Percentiles rank a stretch among this genome's conserved stretches.
phyloP scores from a whole-genome alignment of 2,888 invertebrate genomes.

The Pachliopta kotzebuea region DNA sequence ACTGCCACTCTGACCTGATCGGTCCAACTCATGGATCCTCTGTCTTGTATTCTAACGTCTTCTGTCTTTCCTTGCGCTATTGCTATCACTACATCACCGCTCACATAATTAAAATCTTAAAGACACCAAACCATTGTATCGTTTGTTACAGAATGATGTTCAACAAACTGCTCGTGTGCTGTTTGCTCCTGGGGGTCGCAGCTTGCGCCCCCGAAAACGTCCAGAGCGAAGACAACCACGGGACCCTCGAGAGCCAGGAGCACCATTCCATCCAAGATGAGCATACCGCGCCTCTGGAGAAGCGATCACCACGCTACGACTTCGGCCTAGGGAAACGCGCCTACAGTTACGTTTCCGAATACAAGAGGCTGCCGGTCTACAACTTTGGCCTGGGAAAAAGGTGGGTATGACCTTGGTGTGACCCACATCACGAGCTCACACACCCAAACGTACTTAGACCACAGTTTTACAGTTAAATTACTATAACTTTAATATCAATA shows the following conservation, averaged over 20 bases:
- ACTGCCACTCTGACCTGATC: no score
- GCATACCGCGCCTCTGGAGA: slow-evolving; percentile 49
- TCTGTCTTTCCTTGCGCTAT: no score
- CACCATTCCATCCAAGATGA: slow-evolving; percentile 36
- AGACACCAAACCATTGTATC: not conserved
- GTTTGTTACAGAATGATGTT: slow-evolving; percentile 67
- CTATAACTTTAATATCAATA: no score
- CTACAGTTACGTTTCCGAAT: slow-evolving; percentile 83
- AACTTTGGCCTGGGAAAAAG: slow-evolving; percentile 83
- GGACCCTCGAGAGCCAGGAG: slow-evolving; percentile 40
- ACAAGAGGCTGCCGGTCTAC: slow-evolving; percentile 81
- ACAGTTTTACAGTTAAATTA: no score
- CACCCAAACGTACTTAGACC: no score
- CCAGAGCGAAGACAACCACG: slow-evolving; percentile 45
- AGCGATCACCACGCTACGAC: slow-evolving; percentile 76
- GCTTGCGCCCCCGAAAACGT: slow-evolving; percentile 62
- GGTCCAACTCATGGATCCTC: no score
- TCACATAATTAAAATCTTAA: no score
- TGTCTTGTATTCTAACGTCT: no score
- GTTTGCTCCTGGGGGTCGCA: slow-evolving; percentile 56
- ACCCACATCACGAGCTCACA: no score
- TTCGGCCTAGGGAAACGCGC: slow-evolving; percentile 78
- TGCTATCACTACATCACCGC: no score
- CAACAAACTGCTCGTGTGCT: slow-evolving; percentile 52
- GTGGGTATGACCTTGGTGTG: slow-evolving; percentile 34